phyloP scores from a whole-genome alignment of 2,797 vertebrate genomes.

The Mormyrus hasselquistii region DNA sequence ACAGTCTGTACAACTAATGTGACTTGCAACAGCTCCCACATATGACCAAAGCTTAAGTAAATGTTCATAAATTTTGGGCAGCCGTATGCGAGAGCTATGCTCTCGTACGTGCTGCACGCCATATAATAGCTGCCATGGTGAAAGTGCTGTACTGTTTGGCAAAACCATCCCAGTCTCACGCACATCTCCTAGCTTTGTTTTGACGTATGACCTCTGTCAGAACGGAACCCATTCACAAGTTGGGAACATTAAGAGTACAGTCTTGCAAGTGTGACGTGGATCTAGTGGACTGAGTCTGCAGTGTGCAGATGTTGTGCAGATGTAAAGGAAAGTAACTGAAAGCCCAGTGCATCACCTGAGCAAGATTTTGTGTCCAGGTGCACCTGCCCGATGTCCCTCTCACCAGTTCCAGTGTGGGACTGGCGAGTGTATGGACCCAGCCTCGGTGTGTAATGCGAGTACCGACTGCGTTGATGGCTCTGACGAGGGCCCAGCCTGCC shows the following conservation, averaged over 20 bases:
- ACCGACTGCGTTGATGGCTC: conserved; percentile 70
- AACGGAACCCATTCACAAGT: neutral
- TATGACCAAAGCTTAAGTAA: neutral
- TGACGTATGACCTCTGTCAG: neutral
- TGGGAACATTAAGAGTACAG: neutral
- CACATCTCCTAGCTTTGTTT: neutral
- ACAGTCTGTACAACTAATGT: neutral
- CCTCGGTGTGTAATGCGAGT: conserved; percentile 63
- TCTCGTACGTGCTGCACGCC: neutral
- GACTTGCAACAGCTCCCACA: neutral
- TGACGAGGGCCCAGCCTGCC: conserved; percentile 72
- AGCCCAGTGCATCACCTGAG: neutral
- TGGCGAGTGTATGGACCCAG: conserved; percentile 60
- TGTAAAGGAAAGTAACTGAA: neutral
- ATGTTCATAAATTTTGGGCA: neutral
- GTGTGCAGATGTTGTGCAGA: neutral
- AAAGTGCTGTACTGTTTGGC: neutral
- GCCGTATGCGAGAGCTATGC: neutral
- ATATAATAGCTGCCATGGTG: neutral
- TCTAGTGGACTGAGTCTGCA: neutral
- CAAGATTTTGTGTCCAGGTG: conserved; percentile 51
- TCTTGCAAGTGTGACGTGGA: neutral
- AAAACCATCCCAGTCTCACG: neutral
- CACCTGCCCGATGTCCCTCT: conserved; percentile 50
- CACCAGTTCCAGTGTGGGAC: conserved; percentile 68